Evolutionary conservation across 2,888 invertebrate species (phyloP).

Genomic region (Siphlonurus alternatus): DNA sequence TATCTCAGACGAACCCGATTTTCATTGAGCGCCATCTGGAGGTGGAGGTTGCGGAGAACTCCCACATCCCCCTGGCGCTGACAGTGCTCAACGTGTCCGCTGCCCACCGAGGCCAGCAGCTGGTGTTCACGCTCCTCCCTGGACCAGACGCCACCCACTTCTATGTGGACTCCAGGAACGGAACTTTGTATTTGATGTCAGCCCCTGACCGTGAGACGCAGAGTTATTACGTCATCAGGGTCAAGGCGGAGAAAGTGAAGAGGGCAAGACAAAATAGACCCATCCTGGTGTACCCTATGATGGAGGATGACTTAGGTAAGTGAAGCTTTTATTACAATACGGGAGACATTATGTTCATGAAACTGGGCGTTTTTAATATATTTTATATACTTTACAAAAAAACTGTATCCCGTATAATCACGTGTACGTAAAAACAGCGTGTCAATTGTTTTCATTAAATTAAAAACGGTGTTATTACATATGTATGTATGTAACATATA

Average conservation of each 20-base stretch:
- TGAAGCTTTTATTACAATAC: too few relatives aligned
- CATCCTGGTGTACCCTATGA: conserved; percentile 58
- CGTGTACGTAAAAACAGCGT: too few relatives aligned
- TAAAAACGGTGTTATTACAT: too few relatives aligned
- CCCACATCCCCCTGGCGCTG: conserved; percentile 52
- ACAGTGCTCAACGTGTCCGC: conserved; percentile 61
- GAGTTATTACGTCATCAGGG: conserved; percentile 42
- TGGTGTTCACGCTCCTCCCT: conserved; percentile 19
- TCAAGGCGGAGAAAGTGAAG: conserved; percentile 37
- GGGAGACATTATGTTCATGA: too few relatives aligned
- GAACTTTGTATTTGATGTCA: conserved; percentile 51
- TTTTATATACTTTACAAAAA: too few relatives aligned
- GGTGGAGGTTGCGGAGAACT: conserved; percentile 67
- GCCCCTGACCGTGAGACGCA: conserved; percentile 58
- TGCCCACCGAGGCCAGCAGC: conserved; percentile 40
- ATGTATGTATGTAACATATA: too few relatives aligned
- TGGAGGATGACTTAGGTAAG: conserved; percentile 51
- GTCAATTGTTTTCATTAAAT: too few relatives aligned
- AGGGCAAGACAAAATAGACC: conserved; percentile 47
- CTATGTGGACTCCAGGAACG: conserved; percentile 56
- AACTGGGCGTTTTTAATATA: too few relatives aligned
- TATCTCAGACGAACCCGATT: neutral
- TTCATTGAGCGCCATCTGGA: conserved; percentile 46
- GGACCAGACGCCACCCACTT: conserved; percentile 33
- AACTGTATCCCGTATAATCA: too few relatives aligned